These are phyloP conservation scores for Tinamus major DNA, from an alignment of 2,797 vertebrate genomes.

Conservation along the genomic window DNA sequence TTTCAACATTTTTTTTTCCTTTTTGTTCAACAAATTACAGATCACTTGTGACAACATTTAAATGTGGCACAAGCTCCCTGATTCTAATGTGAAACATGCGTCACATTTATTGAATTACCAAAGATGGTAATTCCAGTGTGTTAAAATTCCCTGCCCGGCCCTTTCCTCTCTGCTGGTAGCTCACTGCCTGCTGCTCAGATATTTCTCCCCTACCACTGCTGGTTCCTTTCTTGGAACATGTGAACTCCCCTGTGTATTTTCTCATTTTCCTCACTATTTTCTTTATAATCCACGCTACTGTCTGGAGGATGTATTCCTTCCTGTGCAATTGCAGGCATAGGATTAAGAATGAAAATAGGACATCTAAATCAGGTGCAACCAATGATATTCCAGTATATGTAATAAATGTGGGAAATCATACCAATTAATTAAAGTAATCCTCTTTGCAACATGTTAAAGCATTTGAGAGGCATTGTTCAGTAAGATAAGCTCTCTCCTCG, in stretches of 20 bases:
- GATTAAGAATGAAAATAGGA: conserved; percentile 14
- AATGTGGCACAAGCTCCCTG: background rate
- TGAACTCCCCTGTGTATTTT: background rate
- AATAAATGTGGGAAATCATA: conserved; percentile 69
- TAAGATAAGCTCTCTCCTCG: conserved; percentile 39
- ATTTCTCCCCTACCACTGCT: background rate
- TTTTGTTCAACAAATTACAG: background rate
- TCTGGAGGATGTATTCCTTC: background rate
- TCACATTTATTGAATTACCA: background rate
- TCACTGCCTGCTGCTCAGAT: background rate
- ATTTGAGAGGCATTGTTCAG: conserved; percentile 72
- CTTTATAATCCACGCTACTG: background rate
- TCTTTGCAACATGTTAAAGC: conserved; percentile 69
- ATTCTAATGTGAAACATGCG: background rate
- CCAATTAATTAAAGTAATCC: conserved; percentile 78
- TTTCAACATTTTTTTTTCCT: background rate
- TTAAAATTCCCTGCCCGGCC: background rate
- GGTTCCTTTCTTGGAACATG: background rate
- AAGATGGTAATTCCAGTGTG: background rate
- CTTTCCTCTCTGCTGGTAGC: background rate
- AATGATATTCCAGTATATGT: background rate
- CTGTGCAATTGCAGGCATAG: background rate
- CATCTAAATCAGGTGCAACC: conserved; percentile 19
- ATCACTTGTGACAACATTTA: background rate
- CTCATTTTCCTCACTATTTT: background rate